A percentile compares a stretch with the other conserved stretches of the same genome.
Evolutionary conservation across 1,140 invertebrate species (phyloP).

Genomic region (Aphelenchoides fujianensis): DNA sequence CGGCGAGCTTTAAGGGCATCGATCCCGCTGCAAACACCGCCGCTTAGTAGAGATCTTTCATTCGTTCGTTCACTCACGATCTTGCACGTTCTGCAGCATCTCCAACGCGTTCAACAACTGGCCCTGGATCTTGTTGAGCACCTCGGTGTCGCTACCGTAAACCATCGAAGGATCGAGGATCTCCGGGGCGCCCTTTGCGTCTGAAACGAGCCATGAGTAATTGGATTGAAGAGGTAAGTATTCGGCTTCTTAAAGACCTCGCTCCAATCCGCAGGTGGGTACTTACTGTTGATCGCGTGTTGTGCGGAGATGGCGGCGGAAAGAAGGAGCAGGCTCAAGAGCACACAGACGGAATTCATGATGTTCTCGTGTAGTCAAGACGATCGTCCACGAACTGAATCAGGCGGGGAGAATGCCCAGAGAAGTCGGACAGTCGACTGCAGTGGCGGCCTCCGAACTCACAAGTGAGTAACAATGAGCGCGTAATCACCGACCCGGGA

Average conservation of each 20-base stretch:
- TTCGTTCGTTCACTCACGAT: neutral
- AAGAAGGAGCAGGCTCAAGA: neutral
- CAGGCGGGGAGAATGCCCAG: neutral
- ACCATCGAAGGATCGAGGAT: neutral
- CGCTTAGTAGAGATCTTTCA: neutral
- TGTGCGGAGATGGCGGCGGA: neutral
- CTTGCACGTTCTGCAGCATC: slow-evolving; percentile 2
- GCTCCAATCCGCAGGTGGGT: no score
- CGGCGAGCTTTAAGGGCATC: slow-evolving; percentile 9
- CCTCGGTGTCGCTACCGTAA: neutral
- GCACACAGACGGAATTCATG: neutral
- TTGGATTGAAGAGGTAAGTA: no score
- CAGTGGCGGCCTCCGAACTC: neutral
- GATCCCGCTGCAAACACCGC: neutral
- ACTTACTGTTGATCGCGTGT: neutral
- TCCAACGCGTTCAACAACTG: neutral
- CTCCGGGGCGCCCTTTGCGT: neutral
- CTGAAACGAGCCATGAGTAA: neutral
- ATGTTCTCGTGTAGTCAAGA: no score
- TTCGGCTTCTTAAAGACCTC: no score
- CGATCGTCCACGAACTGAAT: neutral
- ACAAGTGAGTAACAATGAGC: neutral
- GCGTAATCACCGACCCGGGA: neutral
- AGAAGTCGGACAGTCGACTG: neutral
- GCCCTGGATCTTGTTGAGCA: slow-evolving; percentile 1